Percentiles rank a stretch among this genome's conserved stretches.
phyloP scores from a whole-genome alignment of 2,888 invertebrate genomes.

The Myathropa florea region DNA sequence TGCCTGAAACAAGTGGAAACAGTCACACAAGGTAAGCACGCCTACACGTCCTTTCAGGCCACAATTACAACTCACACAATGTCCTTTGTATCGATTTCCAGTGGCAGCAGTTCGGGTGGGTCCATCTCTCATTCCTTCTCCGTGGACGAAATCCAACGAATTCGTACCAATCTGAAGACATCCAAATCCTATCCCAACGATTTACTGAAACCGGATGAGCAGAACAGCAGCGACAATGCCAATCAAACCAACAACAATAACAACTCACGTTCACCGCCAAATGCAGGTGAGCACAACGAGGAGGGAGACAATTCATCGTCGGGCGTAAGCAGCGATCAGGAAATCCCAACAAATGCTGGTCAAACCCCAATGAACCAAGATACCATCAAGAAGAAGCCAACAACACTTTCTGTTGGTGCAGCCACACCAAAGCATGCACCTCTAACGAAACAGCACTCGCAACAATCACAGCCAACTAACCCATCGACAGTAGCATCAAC shows the following conservation, averaged over 20 bases:
- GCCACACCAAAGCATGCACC: conserved; percentile 74
- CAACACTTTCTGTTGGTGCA: conserved; percentile 19
- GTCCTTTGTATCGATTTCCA: conserved; percentile 73
- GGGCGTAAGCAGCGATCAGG: conserved; percentile 93
- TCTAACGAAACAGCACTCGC: conserved; percentile 64
- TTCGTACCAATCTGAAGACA: conserved; percentile 90
- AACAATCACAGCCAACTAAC: conserved; percentile 44
- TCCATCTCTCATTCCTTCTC: conserved; percentile 92
- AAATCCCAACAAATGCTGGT: conserved; percentile 79
- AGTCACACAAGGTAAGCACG: conserved; percentile 85
- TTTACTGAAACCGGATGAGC: conserved; percentile 83
- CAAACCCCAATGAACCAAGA: conserved; percentile 81
- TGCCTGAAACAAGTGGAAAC: conserved; percentile 87
- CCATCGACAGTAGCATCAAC: conserved; percentile 66
- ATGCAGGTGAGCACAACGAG: conserved; percentile 80
- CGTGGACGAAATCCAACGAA: conserved; percentile 94
- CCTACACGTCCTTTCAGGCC: not conserved
- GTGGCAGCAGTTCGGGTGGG: conserved; percentile 88
- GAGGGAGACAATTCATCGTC: conserved; percentile 94
- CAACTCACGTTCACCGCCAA: conserved; percentile 50
- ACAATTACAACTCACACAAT: not conserved
- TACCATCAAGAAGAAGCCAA: conserved; percentile 79
- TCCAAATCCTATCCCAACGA: conserved; percentile 94
- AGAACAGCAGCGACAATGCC: conserved; percentile 75
- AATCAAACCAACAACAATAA: conserved; percentile 51